Conservation (phyloP, 2,113 vertebrate genomes). For the Mellivora capensis region DNA sequence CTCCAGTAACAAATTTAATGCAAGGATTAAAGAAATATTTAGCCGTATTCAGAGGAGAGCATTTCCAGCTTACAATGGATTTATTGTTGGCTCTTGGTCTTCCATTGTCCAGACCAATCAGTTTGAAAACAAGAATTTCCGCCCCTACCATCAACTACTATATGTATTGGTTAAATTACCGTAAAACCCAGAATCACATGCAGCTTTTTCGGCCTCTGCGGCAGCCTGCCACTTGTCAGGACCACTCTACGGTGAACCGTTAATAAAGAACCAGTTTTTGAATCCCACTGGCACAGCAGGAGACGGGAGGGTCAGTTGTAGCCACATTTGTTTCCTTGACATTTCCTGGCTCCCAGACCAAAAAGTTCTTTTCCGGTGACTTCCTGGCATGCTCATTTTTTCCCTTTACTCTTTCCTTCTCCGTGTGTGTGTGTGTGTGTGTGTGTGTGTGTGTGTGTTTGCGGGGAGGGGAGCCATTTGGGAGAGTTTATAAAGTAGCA, state of each 20-base stretch:
- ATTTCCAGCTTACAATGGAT: constrained; percentile 70
- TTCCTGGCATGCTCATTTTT: constrained; percentile 31
- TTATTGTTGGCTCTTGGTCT: constrained; percentile 72
- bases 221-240: not conserved
- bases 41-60: constrained; percentile 71
- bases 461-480: not conserved
- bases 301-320: not conserved
- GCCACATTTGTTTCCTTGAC: constrained; percentile 35
- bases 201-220: not conserved
- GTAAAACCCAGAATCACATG: not conserved
- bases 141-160: not conserved
- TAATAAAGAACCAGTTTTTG: constrained; percentile 2
- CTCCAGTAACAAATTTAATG: constrained; percentile 59
- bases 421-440: not conserved
- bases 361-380: constrained; percentile 31
- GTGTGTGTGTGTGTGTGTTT: not conserved
- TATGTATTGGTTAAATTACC: not conserved
- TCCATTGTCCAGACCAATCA: constrained; percentile 76
- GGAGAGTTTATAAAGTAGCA: not conserved
- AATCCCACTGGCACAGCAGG: not conserved
- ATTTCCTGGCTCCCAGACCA: constrained; percentile 47
- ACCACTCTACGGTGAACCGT: not conserved
- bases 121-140: constrained; percentile 63
- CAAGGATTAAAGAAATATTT: constrained; percentile 73
- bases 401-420: not conserved